Evolutionary conservation across 2,888 invertebrate genomes (phyloP).

Genomic region (Adelphocoris suturalis): DNA sequence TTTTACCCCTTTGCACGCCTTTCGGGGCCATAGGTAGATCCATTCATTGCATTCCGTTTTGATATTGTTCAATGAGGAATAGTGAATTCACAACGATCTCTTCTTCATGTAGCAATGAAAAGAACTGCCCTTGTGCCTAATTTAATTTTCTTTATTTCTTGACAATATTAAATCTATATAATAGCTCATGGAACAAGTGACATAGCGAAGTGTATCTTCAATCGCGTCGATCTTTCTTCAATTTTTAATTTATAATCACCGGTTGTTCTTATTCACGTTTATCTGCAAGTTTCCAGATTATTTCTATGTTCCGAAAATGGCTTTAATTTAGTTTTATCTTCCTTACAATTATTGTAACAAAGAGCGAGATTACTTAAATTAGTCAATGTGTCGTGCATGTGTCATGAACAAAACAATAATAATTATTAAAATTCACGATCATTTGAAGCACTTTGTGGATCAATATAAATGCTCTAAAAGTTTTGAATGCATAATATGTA

Average conservation of each 20-base stretch:
- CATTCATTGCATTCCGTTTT: conserved; percentile 61
- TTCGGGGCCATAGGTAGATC: conserved; percentile 56
- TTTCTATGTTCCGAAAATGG: conserved; percentile 24
- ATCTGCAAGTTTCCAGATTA: neutral
- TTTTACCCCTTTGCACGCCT: conserved; percentile 61
- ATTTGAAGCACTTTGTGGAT: conserved; percentile 10
- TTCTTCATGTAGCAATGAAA: conserved; percentile 22
- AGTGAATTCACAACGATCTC: conserved; percentile 30
- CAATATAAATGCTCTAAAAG: conserved; percentile 7
- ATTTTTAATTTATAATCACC: neutral
- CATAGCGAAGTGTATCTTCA: neutral
- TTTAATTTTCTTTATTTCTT: conserved; percentile 54
- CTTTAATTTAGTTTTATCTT: conserved; percentile 57
- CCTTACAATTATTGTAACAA: conserved; percentile 31
- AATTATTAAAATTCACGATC: neutral
- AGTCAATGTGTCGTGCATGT: conserved; percentile 40
- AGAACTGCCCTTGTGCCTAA: conserved; percentile 67
- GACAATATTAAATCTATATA: neutral
- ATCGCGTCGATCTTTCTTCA: neutral
- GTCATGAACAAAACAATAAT: conserved; percentile 20
- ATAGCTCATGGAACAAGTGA: neutral
- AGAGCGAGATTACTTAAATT: conserved; percentile 59
- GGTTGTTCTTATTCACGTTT: neutral
- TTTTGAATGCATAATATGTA: neutral
- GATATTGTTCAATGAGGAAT: conserved; percentile 26